Conservation (phyloP, 2,888 invertebrate species). For the Latheticus oryzae region DNA sequence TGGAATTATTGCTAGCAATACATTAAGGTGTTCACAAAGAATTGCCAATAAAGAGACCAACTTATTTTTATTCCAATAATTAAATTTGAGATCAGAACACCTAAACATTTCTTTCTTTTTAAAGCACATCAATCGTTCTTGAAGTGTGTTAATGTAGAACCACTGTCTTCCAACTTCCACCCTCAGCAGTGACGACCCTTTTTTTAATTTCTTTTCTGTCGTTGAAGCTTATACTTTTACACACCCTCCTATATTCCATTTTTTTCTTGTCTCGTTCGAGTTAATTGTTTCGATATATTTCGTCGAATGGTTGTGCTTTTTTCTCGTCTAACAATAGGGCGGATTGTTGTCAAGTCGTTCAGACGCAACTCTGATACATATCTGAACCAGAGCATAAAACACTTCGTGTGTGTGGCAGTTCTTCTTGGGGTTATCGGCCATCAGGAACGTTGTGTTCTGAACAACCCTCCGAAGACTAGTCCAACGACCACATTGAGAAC, state of each 20-base stretch:
- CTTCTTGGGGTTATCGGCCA: slow-evolving; percentile 51
- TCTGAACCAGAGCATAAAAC: slow-evolving; percentile 52
- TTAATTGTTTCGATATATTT: slow-evolving; percentile 63
- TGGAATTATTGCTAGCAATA: slow-evolving; percentile 23
- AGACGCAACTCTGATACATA: slow-evolving; percentile 47
- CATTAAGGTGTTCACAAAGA: too few relatives aligned
- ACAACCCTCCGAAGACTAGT: slow-evolving; percentile 45
- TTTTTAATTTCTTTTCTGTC: slow-evolving; percentile 51
- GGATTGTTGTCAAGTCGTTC: slow-evolving; percentile 40
- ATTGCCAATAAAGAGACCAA: too few relatives aligned
- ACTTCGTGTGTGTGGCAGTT: slow-evolving; percentile 49
- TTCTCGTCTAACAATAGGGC: slow-evolving; percentile 36
- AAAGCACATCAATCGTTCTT: slow-evolving; percentile 22
- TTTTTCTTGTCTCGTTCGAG: slow-evolving; percentile 61
- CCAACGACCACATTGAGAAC: slow-evolving; percentile 48
- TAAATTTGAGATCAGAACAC: slow-evolving; percentile 16
- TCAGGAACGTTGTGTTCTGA: slow-evolving; percentile 47
- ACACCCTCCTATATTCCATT: slow-evolving; percentile 49
- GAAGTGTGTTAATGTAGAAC: slow-evolving; percentile 27
- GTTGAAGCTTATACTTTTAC: slow-evolving; percentile 40
- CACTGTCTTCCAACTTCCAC: slow-evolving; percentile 24
- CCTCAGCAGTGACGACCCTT: slow-evolving; percentile 38
- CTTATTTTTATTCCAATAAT: too few relatives aligned
- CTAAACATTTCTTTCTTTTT: slow-evolving; percentile 16
- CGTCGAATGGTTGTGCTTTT: slow-evolving; percentile 42